Evolutionary conservation across 2,113 vertebrate genomes (phyloP), one percentile per base, ranked within the genome.

Genomic region (Myotis brandtii): DNA sequence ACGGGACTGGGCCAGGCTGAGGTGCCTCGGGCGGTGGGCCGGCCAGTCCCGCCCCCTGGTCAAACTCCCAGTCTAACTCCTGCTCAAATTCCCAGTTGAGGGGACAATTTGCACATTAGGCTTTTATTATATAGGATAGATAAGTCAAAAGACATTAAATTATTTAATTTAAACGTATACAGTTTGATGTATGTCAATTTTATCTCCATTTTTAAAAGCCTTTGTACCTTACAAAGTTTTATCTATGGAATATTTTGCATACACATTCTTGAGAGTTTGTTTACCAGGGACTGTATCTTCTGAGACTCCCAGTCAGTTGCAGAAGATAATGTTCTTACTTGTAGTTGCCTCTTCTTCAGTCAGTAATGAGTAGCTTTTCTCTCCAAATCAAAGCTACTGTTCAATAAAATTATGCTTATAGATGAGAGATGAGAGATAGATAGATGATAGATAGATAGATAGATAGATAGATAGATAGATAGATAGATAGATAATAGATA

Each of bases 1-100:
- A 62, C 21, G 25, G 23, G 56, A 23, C 43, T 43, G 43, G 43
- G 43, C 43, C 43, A 43, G 43, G 43, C 43, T 43, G 43, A 59
- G 23, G 56, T 9, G 56, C 56, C 9, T 1, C 9, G 1, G 56
- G 23, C 3, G 4, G 25, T 27, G 25, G 59, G 59, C 23, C 4
- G 0, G 9, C 25, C 4, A 1, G 25, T 25, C 59, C 59, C 59
- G 5, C 10, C 25, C 0, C 59, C 21, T 59, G 9, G 59, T 12
- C 25, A 0, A 27, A 62, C 25, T 27, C 23, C 59, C 59, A 59
- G 21, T 27, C 9, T 0, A 27, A 27, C 25, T 27, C 9, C 59
- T 10, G 9, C 9, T 56, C 54, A 62, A 27, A 62, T 23, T 62
- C 23, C 23, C 4, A 0, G 59, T 27, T 2, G 0, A 62, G 23